Evolutionary conservation across 2,888 invertebrate genomes (phyloP).

Genomic region (Campopleginae sp.): DNA sequence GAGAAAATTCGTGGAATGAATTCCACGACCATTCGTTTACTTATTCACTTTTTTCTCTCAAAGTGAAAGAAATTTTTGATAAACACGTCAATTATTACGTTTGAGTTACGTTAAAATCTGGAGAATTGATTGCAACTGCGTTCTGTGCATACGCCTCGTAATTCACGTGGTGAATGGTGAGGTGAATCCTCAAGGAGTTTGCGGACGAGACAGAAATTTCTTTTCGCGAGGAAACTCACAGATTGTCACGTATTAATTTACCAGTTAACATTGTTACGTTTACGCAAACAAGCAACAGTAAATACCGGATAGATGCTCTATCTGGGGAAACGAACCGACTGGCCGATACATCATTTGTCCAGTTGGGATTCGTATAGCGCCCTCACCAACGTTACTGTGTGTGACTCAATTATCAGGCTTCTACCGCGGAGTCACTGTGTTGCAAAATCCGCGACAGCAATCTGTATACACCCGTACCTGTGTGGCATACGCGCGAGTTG

Average conservation of each 20-base stretch:
- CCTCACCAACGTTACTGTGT: constrained; percentile 62
- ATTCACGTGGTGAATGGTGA: not conserved
- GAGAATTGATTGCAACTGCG: not conserved
- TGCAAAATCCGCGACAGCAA: constrained; percentile 42
- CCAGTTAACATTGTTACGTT: constrained; percentile 25
- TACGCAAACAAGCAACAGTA: constrained; percentile 21
- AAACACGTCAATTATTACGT: not conserved
- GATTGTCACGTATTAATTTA: constrained; percentile 33
- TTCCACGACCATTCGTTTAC: too few species aligned
- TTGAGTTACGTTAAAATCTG: not conserved
- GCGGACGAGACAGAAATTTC: not conserved
- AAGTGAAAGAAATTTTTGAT: not conserved
- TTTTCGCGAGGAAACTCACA: not conserved
- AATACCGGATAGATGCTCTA: constrained; percentile 77
- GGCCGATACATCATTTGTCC: constrained; percentile 78
- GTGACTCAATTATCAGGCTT: constrained; percentile 77
- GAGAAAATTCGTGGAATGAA: too few species aligned
- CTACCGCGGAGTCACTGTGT: constrained; percentile 46
- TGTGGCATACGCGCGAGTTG: constrained; percentile 25
- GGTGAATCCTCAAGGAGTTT: not conserved
- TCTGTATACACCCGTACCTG: constrained; percentile 14
- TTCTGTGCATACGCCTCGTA: not conserved
- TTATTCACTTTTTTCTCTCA: not conserved
- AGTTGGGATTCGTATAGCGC: constrained; percentile 61
- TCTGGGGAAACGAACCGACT: constrained; percentile 79